Conservation (phyloP, 1,140 invertebrate genomes). For the Plodia interpunctella region DNA sequence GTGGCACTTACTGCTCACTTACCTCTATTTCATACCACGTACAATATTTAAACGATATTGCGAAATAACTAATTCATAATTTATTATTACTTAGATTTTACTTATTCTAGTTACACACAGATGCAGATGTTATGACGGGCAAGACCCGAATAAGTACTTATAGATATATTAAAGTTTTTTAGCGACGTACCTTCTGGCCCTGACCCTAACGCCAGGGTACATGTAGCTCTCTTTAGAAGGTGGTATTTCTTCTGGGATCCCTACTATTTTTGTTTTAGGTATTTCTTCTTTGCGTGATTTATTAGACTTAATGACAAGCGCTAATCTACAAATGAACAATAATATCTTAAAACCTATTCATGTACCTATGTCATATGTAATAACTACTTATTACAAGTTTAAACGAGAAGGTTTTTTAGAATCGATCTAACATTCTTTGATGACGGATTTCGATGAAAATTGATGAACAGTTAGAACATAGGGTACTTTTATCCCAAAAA, state of each 20-base stretch:
- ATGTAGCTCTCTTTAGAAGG: slow-evolving; percentile 35
- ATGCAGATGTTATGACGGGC: no score
- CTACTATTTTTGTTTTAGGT: slow-evolving; percentile 30
- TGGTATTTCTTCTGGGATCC: slow-evolving; percentile 39
- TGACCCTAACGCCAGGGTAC: slow-evolving; percentile 47
- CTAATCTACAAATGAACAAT: slow-evolving; percentile 35
- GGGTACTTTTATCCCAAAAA: no score
- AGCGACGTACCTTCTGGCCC: slow-evolving; percentile 49
- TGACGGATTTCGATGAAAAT: no score
- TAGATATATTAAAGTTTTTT: slow-evolving; percentile 25
- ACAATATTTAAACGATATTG: not conserved
- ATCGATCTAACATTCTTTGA: no score
- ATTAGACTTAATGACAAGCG: slow-evolving; percentile 34
- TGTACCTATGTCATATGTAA: no score
- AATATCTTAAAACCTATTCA: slow-evolving; percentile 3
- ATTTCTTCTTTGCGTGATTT: slow-evolving; percentile 28
- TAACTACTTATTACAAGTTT: no score
- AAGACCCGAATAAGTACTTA: no score
- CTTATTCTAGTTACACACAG: no score
- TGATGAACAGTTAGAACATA: no score
- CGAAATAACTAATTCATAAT: not conserved
- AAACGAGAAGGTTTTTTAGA: no score
- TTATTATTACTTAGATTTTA: not conserved
- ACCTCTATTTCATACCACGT: not conserved
- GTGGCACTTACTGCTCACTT: no score